Base-by-base conservation (phyloP, 1,140 invertebrate genomes). In the Branchinecta lynchi region DNA sequence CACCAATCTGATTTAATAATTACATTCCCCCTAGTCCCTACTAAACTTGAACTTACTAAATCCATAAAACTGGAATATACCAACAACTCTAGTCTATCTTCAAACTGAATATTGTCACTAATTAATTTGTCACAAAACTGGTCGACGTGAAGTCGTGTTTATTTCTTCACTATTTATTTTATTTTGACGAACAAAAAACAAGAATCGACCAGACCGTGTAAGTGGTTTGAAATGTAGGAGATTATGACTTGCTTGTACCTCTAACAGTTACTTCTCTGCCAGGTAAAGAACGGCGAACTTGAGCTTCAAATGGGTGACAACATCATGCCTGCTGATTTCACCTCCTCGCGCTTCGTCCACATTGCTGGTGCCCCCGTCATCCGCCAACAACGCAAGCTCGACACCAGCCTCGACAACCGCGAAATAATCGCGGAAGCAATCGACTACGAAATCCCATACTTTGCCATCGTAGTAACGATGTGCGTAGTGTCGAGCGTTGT, bases 401-500 rank as follows among this genome's bases (percentile, higher is more conserved):
- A 83, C 43, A 79, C 84, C 9, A 82, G 84, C 8, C 75, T 86
- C 69, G 85, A 86, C 72, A 84, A 87, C 72, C 78, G 86, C 46
- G 86, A 88, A 74, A 85, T 87, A 65, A 79, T 87, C 3, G 86
- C 83, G 3, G 83, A 83, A 75, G 73, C 80, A 5, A 81, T 85
- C n/a, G 84, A 83, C 32, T 78, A 82, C 44, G 81, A 84, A 21
- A 85, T 85, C 7, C 82, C 85, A 45, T 87, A 87, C 76, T 85
- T 87, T 74, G 87, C 86, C 1, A 85, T 86, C 15, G 81, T 86
- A 7, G 83, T 88, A 68, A 85, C 87, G 7, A 78, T 88, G 32
- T 86, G 84, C 7, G 84, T 85, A 0, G 84, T 84, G 3, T 86
- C 86, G 43, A 86, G 86, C 10, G 87, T 88, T 74, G 81, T 88